Conservation (phyloP, 2,113 vertebrate species). For the Pollachius pollachius region DNA sequence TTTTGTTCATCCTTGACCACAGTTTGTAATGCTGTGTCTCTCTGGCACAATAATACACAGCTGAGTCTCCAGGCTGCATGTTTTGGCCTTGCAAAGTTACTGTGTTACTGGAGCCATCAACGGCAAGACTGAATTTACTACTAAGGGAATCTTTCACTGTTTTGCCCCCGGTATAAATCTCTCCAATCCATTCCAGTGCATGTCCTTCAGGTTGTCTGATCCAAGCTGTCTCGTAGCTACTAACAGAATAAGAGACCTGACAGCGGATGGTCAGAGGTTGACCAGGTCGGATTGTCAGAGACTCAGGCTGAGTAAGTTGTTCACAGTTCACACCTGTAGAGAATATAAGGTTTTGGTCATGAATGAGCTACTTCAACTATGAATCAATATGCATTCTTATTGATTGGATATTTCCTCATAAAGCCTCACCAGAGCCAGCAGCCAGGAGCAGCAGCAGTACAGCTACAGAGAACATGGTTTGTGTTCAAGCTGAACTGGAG, state of each 20-base stretch:
- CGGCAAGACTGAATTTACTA: constrained; percentile 26
- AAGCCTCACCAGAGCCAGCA: not conserved
- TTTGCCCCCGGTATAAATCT: accelerated
- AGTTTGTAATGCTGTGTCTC: no score
- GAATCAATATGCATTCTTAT: not conserved
- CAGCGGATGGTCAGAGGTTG: no score
- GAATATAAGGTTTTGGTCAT: not conserved
- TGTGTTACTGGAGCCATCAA: constrained; percentile 32
- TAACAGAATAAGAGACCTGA: not conserved
- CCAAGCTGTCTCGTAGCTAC: not conserved
- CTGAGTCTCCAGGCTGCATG: constrained; percentile 5
- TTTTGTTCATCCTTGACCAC: constrained; percentile 31
- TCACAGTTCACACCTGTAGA: not conserved
- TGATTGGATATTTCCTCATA: no score
- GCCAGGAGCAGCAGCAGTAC: constrained; percentile 1
- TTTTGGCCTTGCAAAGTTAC: constrained; percentile 33
- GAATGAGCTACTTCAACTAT: not conserved
- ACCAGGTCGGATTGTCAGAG: no score
- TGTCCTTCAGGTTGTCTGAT: constrained; percentile 48
- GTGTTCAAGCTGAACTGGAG: not conserved
- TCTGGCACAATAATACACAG: no score
- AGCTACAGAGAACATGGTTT: constrained; percentile 5
- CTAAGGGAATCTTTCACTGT: constrained; percentile 29
- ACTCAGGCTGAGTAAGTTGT: no score
- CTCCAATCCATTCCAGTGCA: constrained; percentile 32